phyloP scores from a whole-genome alignment of 1,140 invertebrate genomes.

The Orius insidiosus region DNA sequence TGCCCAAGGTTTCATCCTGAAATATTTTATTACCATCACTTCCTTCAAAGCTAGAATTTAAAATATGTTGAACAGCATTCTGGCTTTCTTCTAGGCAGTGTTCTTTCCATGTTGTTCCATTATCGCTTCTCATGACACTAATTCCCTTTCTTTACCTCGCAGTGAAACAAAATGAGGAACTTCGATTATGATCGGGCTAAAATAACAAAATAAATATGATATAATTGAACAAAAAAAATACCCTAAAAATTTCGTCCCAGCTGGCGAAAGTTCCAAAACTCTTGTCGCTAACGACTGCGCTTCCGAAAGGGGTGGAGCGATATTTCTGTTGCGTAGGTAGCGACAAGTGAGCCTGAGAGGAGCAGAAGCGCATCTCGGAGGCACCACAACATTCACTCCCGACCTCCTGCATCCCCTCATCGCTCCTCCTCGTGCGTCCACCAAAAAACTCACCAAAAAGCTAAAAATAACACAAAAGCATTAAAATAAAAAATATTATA shows the following conservation, averaged over 20 bases:
- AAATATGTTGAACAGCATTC: constrained; percentile 90
- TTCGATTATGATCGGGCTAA: constrained; percentile 84
- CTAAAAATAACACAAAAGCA: constrained; percentile 29
- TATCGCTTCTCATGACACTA: constrained; percentile 87
- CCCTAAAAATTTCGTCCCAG: constrained; percentile 88
- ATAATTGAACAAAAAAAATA: constrained; percentile 29
- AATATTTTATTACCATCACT: constrained; percentile 53
- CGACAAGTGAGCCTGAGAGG: constrained; percentile 88
- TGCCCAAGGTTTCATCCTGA: background rate
- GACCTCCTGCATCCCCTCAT: constrained; percentile 92
- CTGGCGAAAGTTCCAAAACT: constrained; percentile 85
- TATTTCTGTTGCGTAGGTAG: constrained; percentile 62
- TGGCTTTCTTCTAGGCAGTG: constrained; percentile 91
- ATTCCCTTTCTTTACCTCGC: constrained; percentile 81
- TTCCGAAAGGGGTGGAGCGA: constrained; percentile 87
- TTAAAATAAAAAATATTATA: background rate
- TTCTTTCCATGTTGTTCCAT: constrained; percentile 92
- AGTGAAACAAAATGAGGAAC: constrained; percentile 95
- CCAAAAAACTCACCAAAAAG: constrained; percentile 94
- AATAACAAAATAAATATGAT: constrained; percentile 18
- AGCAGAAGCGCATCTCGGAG: constrained; percentile 77
- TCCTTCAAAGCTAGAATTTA: constrained; percentile 88
- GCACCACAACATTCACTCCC: constrained; percentile 85
- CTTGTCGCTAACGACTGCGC: constrained; percentile 85
- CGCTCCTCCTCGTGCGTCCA: constrained; percentile 87